Conservation (phyloP, 2,888 invertebrate species). For the Chydorus sphaericus region DNA sequence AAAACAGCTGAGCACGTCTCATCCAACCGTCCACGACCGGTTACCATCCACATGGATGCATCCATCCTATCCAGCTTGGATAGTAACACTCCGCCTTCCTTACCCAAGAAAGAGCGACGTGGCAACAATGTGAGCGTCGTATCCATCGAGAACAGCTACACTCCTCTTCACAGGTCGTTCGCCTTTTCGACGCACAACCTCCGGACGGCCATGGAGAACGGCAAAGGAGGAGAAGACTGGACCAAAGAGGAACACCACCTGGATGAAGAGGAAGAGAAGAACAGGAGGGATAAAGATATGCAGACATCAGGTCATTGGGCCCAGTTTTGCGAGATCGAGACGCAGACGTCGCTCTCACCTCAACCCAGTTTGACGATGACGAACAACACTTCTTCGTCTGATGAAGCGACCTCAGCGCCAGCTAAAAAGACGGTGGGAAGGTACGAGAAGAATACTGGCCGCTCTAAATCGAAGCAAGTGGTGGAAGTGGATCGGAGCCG, state of each 20-base stretch:
- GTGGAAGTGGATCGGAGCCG: neutral
- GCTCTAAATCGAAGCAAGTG: neutral
- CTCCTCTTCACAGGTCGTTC: constrained; percentile 11
- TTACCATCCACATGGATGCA: constrained; percentile 15
- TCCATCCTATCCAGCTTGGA: constrained; percentile 12
- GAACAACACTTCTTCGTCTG: neutral
- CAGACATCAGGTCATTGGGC: constrained; percentile 19
- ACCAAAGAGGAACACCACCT: neutral
- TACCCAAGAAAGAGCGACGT: constrained; percentile 36
- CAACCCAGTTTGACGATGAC: constrained; percentile 5
- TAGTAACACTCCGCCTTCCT: constrained; percentile 35
- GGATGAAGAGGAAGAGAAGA: constrained; percentile 12
- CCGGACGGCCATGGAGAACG: constrained; percentile 6
- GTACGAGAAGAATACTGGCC: neutral
- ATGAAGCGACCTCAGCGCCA: neutral
- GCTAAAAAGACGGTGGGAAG: neutral
- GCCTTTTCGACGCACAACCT: constrained; percentile 8
- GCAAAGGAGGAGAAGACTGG: constrained; percentile 11
- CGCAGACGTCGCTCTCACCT: constrained; percentile 16
- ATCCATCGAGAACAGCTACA: constrained; percentile 17
- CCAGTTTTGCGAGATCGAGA: constrained; percentile 17
- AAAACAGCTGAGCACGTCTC: neutral
- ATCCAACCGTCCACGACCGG: constrained; percentile 8
- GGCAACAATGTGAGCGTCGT: constrained; percentile 18
- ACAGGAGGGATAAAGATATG: constrained; percentile 18